phyloP scores from a whole-genome alignment of 2,888 invertebrate species.

The Lamproptera curius region DNA sequence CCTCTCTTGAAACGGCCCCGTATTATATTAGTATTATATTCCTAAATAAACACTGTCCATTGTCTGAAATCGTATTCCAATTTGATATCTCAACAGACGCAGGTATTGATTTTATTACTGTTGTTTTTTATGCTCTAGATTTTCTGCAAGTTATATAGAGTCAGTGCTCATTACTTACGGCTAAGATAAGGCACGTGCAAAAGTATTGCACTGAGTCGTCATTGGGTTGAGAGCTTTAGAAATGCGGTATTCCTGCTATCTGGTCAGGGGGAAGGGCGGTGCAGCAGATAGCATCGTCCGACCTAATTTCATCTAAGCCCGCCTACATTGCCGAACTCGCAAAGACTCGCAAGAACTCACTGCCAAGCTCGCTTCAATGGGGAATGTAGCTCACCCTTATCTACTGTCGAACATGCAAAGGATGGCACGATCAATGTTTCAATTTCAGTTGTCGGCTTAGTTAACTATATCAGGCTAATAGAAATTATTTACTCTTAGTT shows the following conservation, averaged over 20 bases:
- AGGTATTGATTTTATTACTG: not conserved
- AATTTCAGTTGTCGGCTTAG: slow-evolving; percentile 23
- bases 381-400: slow-evolving; percentile 59
- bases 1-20: slow-evolving; percentile 5
- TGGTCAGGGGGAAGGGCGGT: slow-evolving; percentile 36
- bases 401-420: slow-evolving; percentile 63
- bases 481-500: too few relatives aligned
- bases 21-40: slow-evolving; percentile 4
- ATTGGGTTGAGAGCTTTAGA: slow-evolving; percentile 36
- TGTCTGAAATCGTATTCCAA: slow-evolving; percentile 4
- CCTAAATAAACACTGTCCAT: not conserved
- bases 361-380: slow-evolving; percentile 40
- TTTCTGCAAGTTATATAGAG: too few relatives aligned
- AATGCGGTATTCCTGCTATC: slow-evolving; percentile 60
- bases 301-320: slow-evolving; percentile 65
- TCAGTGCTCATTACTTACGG: slow-evolving; percentile 41
- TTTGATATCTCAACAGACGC: not conserved
- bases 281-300: slow-evolving; percentile 65
- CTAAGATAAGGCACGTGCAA: slow-evolving; percentile 49
- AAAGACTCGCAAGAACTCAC: slow-evolving; percentile 34
- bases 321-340: slow-evolving; percentile 33
- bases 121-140: too few relatives aligned
- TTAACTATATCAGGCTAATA: too few relatives aligned
- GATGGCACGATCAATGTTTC: slow-evolving; percentile 57
- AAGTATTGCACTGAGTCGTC: slow-evolving; percentile 53